Conservation (phyloP, 1,140 invertebrate genomes). For the Druon quercuslanigerum region DNA sequence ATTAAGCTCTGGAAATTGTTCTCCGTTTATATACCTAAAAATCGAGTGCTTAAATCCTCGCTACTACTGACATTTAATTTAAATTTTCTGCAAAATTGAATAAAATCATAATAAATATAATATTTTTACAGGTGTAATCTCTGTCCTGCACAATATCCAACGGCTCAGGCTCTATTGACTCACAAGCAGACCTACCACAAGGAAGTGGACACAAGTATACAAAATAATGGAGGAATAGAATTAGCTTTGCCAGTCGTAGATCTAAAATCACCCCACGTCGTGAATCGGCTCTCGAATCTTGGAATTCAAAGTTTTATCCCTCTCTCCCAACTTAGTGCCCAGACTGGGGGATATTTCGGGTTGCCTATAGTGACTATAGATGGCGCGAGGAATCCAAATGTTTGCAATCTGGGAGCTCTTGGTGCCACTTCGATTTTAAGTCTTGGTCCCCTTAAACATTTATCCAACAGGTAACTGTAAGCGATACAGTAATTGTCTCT, state of each 20-base stretch:
- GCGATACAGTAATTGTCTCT: constrained; percentile 28
- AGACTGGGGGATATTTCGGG: constrained; percentile 80
- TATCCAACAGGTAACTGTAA: constrained; percentile 75
- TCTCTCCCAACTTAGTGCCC: constrained; percentile 79
- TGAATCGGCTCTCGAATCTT: constrained; percentile 79
- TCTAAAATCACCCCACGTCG: constrained; percentile 79
- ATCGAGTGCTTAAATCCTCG: too few species aligned
- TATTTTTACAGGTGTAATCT: constrained; percentile 79
- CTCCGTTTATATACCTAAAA: too few species aligned
- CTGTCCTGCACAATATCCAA: constrained; percentile 84
- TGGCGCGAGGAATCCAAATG: constrained; percentile 79
- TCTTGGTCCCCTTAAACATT: constrained; percentile 81
- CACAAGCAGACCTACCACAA: constrained; percentile 84
- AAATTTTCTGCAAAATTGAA: not conserved
- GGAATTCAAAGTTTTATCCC: constrained; percentile 86
- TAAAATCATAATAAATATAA: not conserved
- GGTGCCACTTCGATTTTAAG: constrained; percentile 82
- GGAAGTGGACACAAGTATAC: constrained; percentile 64
- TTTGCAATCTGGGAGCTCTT: constrained; percentile 78
- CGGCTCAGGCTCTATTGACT: constrained; percentile 79
- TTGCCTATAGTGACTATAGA: constrained; percentile 84
- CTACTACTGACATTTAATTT: too few species aligned
- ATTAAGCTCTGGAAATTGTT: too few species aligned
- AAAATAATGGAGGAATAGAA: constrained; percentile 75
- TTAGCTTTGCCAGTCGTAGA: constrained; percentile 85